Conservation (phyloP, 2,888 invertebrate genomes). For the Anaspis maculata region DNA sequence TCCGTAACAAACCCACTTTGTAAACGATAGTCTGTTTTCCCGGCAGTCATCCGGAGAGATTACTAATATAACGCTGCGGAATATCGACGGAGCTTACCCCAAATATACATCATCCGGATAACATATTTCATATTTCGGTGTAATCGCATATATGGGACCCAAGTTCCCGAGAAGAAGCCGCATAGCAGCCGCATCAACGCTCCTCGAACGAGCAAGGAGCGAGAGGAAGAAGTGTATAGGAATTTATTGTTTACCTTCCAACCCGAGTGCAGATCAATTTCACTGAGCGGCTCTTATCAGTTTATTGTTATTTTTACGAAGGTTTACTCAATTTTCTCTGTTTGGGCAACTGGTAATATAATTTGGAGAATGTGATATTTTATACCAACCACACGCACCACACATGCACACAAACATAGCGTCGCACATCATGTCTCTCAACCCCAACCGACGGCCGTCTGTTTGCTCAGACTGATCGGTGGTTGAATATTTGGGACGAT, state of each 20-base stretch:
- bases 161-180: too few species aligned
- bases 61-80: constrained; percentile 11
- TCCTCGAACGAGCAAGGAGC: too few species aligned
- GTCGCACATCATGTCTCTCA: too few species aligned
- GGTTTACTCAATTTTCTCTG: constrained; percentile 17
- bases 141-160: constrained; percentile 13
- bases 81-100: constrained; percentile 7
- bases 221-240: constrained; percentile 16
- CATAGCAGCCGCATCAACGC: too few species aligned
- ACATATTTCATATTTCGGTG: constrained; percentile 12
- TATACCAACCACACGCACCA: too few species aligned
- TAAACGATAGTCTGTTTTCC: constrained; percentile 22
- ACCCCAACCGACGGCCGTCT: too few species aligned
- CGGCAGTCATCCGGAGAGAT: constrained; percentile 18
- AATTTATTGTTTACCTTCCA: constrained; percentile 22
- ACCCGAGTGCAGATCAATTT: constrained; percentile 14
- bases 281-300: constrained; percentile 12
- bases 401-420: too few species aligned
- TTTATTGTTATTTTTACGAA: constrained; percentile 17
- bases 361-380: constrained; percentile 11
- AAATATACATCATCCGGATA: constrained; percentile 11
- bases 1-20: constrained; percentile 20
- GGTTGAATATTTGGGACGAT: too few species aligned
- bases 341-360: constrained; percentile 15
- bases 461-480: too few species aligned